Base-by-base conservation (phyloP, 1,140 invertebrate genomes). In the Diprion similis region DNA sequence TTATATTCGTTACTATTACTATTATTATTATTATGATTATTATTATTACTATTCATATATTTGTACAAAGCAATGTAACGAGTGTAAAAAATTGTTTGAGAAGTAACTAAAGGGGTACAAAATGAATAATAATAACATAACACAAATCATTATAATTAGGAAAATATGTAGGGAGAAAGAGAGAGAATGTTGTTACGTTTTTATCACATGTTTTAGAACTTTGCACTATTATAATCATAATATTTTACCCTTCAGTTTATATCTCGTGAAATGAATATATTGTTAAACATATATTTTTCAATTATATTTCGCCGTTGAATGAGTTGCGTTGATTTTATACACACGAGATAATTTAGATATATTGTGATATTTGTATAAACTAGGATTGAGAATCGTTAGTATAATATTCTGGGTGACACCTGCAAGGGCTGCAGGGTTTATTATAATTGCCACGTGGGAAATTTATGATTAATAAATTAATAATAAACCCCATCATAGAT, bases 291-390 rank as follows among this genome's bases (percentile, higher is more conserved):
- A 37, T 37, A 59, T 59, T 59, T 59, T 37, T 37, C 24, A 37
- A 37, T 37, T 6, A 37, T 37, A 37, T 37, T 37, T 6, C 24
- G 9, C 51, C 11, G 11, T 37, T 59, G 51, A 59, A 17, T 59
- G 24, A 59, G n/a, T 59, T 59, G 51, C n/a, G 51, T 17, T 15
- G 11, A 59, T 15, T 37, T 59, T 15, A 59, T 59, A 17, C 11
- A 37, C 24, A 59, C 6, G 51, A 59, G 9, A 59, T 8, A 37
- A 59, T 59, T 15, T 59, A 59, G 51, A 59, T 59, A 59, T 59
- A 59, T 59, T 59, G 51, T 59, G 51, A 59, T 59, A 59, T 59
- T 59, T 59, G n/a, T 59, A 59, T 59, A 17, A 59, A 59, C n/a
- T 59, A 59, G 51, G 9, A 59, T 59, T 59, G 24, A 59, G 0